These are phyloP conservation scores for Vombatus ursinus DNA, from an alignment of 2,113 vertebrate genomes.

Conservation along the genomic window DNA sequence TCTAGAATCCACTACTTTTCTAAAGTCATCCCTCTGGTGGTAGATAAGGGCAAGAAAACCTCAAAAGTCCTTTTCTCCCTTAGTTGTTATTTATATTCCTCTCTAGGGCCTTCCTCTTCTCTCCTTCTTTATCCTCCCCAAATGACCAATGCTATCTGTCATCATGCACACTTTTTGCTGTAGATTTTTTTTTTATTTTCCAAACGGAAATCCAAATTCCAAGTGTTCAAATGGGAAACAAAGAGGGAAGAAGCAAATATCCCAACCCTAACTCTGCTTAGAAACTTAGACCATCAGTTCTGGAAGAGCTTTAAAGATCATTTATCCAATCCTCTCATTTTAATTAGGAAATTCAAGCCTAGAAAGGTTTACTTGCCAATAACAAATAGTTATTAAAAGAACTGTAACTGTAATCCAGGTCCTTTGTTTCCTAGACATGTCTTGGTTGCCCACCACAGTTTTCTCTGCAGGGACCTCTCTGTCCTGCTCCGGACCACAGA, in stretches of 20 bases:
- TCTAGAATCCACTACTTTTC: too few species aligned
- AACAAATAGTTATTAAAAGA: neutral
- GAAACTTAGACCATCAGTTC: too few species aligned
- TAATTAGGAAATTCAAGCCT: too few species aligned
- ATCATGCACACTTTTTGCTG: neutral
- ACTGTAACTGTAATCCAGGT: neutral
- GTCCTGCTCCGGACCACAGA: neutral
- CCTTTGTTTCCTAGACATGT: neutral
- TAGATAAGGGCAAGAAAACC: neutral
- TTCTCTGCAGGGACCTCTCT: neutral
- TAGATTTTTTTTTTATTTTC: neutral
- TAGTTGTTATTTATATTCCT: neutral
- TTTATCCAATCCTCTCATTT: too few species aligned
- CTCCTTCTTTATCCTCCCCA: neutral
- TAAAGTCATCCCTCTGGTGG: too few species aligned
- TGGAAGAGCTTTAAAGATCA: too few species aligned
- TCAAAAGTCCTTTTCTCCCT: neutral
- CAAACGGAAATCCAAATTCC: neutral
- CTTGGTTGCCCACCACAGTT: neutral
- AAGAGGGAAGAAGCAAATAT: neutral
- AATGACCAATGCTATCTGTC: neutral
- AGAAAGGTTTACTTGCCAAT: too few species aligned
- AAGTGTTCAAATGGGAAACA: neutral
- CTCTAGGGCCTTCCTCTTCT: neutral
- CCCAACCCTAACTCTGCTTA: neutral